Base-by-base conservation (phyloP, 2,888 invertebrate genomes). In the Oscheius sp. region DNA sequence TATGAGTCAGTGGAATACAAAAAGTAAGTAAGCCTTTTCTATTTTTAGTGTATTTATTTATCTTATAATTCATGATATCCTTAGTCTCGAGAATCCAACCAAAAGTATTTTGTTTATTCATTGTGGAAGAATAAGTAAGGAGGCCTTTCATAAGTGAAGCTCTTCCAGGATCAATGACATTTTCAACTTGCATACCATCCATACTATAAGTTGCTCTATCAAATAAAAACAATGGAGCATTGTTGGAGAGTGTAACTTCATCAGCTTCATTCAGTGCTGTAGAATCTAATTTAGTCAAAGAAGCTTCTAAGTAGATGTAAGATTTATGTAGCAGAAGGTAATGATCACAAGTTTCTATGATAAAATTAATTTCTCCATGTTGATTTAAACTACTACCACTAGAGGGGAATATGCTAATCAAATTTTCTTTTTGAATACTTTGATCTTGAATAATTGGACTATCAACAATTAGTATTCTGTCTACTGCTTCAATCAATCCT, bases 31-130 rank as follows among this genome's bases (percentile, higher is more conserved):
- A 57, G 26, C 76, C 76, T 71, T 69, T 70, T 75, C 76, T 74
- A 68, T 75, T 67, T 68, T 68, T 71, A 2, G 74, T 77, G 47
- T 77, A 77, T 36, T 77, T 77, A 45, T 75, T 71, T 41, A 77
- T 78, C 56, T 78, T 78, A 32, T 75, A 76, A 36, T 54, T 71
- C 47, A 73, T 36, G 36, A 70, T 78, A 38, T 67, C 74, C 24
- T 66, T 67, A 8, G 72, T 74, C 50, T 74, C 75, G n/a, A 74
- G 33, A 45, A 76, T 78, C 76, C 76, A 76, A 14, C 73, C 76
- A 72, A 76, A 76, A 44, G 78, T 71, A 45, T 76, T 76, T 74
- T 78, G 77, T 71, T 78, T 74, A 59, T 71, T 77, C 72, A 75
- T 68, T 9, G 76, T 75, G 2, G 63, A 20, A 64, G 75, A 76